A percentile compares a stretch with the other conserved stretches of the same genome.
These are phyloP conservation scores for Eulimnadia texana DNA, from an alignment of 1,140 invertebrate species.

Conservation along the genomic window DNA sequence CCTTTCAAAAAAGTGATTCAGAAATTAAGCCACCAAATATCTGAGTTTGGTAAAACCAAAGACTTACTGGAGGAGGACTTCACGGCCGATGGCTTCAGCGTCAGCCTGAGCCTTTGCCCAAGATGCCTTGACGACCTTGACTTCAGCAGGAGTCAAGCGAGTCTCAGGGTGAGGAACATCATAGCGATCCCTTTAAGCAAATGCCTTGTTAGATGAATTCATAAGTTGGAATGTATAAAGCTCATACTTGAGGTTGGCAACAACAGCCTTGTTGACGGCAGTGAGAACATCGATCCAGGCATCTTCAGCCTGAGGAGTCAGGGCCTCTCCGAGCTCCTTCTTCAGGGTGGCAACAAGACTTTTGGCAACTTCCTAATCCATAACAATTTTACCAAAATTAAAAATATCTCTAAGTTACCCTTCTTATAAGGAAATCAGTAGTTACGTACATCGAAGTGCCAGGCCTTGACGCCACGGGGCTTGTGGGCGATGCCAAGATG, in stretches of 20 bases:
- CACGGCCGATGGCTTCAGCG: neutral
- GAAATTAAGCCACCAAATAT: neutral
- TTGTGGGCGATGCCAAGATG: neutral
- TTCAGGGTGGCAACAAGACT: conserved; percentile 29
- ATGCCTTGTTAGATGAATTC: no score
- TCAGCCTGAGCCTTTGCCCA: neutral
- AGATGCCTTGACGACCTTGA: neutral
- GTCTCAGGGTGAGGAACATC: conserved; percentile 3
- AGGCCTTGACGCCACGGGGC: neutral
- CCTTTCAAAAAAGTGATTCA: neutral
- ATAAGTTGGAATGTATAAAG: no score
- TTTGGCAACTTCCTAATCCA: neutral
- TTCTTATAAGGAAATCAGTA: no score
- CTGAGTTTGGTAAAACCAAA: neutral
- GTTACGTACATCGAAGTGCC: neutral
- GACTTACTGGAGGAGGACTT: neutral
- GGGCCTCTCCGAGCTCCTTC: conserved; percentile 29
- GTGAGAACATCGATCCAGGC: conserved; percentile 36
- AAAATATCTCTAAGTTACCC: no score
- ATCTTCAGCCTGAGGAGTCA: conserved; percentile 30
- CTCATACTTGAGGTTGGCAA: conserved; percentile 7
- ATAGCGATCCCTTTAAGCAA: neutral
- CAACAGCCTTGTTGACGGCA: conserved; percentile 21
- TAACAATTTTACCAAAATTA: neutral
- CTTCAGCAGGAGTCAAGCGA: neutral